A percentile compares a stretch with the other conserved stretches of the same genome.
These are phyloP conservation scores for Eucidaris tribuloides DNA, from an alignment of 35 echinoderm and acorn worm species.

Conservation along the genomic window DNA sequence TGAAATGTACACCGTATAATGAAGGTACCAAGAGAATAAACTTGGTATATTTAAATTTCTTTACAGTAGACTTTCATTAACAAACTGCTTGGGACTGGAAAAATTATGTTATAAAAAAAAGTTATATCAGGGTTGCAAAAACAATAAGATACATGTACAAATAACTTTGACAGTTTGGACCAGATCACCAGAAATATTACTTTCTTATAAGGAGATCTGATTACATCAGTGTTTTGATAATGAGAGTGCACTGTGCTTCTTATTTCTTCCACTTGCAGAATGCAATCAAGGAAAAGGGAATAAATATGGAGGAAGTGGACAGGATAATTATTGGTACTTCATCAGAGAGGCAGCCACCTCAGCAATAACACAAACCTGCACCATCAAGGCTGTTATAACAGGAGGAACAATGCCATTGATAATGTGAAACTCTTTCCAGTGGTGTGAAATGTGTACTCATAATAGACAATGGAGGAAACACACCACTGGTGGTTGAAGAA, in stretches of 20 bases:
- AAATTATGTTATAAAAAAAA: neutral
- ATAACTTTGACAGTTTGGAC: neutral
- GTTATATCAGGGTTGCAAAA: neutral
- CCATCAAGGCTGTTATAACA: no score
- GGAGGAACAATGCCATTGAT: no score
- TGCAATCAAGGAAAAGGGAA: slow-evolving; percentile 22
- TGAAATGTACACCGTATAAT: neutral
- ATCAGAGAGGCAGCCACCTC: neutral
- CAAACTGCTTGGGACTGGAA: no score
- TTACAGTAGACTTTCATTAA: neutral
- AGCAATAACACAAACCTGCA: no score
- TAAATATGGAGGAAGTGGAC: slow-evolving; percentile 32
- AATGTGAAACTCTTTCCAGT: no score
- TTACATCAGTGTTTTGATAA: neutral
- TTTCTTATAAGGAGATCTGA: neutral
- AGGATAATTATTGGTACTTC: neutral
- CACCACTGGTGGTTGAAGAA: no score
- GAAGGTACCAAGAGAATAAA: neutral
- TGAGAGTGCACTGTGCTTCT: neutral
- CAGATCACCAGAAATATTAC: neutral
- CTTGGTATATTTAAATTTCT: neutral
- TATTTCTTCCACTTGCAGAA: neutral
- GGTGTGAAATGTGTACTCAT: no score
- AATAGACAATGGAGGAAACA: no score
- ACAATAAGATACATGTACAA: no score